Evolutionary conservation across 2,888 invertebrate genomes (phyloP).

Genomic region (Coremacera marginata): DNA sequence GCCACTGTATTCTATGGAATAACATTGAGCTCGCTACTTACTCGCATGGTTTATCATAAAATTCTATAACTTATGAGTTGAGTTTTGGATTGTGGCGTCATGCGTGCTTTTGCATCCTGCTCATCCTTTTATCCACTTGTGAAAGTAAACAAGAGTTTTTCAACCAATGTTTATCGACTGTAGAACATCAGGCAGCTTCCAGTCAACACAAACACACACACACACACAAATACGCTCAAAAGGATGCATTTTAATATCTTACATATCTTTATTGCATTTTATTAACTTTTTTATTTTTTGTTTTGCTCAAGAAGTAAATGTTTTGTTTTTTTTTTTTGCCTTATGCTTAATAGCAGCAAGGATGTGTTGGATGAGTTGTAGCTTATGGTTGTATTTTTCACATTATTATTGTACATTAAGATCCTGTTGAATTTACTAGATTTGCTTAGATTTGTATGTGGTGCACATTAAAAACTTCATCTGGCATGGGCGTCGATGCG

Average conservation of each 20-base stretch:
- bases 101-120: not conserved
- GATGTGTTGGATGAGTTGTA: not conserved
- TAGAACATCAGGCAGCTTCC: not conserved
- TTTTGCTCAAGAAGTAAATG: not conserved
- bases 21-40: not conserved
- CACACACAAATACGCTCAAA: not conserved
- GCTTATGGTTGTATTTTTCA: not conserved
- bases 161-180: not conserved
- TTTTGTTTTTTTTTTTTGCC: not conserved
- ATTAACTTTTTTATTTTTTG: not conserved
- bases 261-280: constrained; percentile 8
- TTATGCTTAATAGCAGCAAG: not conserved
- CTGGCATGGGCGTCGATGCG: not conserved
- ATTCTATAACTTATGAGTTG: constrained; percentile 21
- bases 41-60: not conserved
- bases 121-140: not conserved
- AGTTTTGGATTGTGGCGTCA: constrained; percentile 17
- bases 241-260: constrained; percentile 26
- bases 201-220: not conserved
- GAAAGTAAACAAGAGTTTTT: not conserved
- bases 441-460: constrained; percentile 6
- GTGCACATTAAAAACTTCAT: too few relatives aligned
- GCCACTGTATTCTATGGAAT: too few relatives aligned
- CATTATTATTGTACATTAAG: not conserved
- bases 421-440: constrained; percentile 19